These are phyloP conservation scores for Atrichornis clamosus DNA, from an alignment of 2,113 vertebrate genomes.

Conservation along the genomic window DNA sequence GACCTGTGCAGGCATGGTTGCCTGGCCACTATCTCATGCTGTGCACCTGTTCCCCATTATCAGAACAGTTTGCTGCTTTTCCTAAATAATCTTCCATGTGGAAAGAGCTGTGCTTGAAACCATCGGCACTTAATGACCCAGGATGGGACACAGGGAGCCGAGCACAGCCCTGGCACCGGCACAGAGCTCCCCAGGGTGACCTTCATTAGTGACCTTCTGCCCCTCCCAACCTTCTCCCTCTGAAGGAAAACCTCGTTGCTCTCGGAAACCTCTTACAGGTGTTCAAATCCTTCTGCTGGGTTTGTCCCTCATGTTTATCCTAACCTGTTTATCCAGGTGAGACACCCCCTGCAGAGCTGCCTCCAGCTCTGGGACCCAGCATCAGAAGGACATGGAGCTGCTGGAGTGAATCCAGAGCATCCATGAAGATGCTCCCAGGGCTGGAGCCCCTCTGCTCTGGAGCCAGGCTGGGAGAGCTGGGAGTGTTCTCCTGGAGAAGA, in stretches of 20 bases:
- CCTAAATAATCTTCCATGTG: neutral
- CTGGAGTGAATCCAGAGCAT: fast-evolving
- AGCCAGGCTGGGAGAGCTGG: neutral
- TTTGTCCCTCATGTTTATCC: neutral
- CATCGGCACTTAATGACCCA: neutral
- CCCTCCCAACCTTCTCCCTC: neutral
- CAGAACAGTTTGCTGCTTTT: neutral
- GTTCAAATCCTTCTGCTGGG: neutral
- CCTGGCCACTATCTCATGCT: neutral
- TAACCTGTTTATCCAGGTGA: neutral
- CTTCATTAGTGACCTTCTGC: too few relatives aligned
- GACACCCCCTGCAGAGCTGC: neutral
- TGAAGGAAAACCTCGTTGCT: neutral
- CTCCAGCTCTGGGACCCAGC: neutral
- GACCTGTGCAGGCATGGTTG: neutral
- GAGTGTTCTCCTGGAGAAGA: neutral
- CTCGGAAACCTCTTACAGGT: neutral
- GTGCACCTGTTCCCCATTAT: conserved; percentile 18
- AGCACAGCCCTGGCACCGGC: neutral
- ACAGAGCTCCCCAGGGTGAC: fast-evolving
- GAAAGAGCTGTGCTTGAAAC: neutral
- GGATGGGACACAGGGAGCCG: fast-evolving
- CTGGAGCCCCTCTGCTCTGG: neutral
- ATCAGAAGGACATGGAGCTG: fast-evolving
- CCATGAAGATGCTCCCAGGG: neutral